These are phyloP conservation scores for Pelusios castaneus DNA, from an alignment of 2,113 vertebrate species.

Conservation along the genomic window DNA sequence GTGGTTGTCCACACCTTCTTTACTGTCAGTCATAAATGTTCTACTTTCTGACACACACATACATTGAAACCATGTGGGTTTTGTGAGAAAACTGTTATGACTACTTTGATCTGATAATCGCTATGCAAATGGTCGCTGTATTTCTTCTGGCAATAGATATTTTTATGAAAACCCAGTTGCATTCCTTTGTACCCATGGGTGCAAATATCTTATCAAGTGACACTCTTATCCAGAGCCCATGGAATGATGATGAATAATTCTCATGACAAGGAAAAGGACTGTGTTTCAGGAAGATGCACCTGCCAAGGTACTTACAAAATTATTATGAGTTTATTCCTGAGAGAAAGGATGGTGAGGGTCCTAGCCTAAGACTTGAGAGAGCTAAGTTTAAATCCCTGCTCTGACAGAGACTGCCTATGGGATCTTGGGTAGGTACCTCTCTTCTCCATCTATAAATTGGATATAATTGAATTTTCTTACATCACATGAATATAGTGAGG, in stretches of 20 bases:
- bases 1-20: rapidly evolving
- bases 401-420: neutral
- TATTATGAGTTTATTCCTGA: neutral
- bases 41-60: neutral
- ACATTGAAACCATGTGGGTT: neutral
- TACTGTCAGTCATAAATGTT: rapidly evolving
- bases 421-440: neutral
- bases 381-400: neutral
- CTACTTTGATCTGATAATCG: neutral
- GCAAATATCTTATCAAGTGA: constrained; percentile 16
- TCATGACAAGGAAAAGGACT: constrained; percentile 13
- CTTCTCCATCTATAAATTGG: neutral
- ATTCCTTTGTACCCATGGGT: constrained; percentile 2
- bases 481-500: neutral
- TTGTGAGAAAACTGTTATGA: neutral
- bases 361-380: neutral
- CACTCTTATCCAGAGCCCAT: neutral
- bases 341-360: neutral
- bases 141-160: neutral
- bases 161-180: neutral
- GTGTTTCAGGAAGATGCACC: neutral
- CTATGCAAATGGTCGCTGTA: neutral
- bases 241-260: constrained; percentile 19
- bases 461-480: neutral
- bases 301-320: neutral